These are phyloP conservation scores for Pelecanoides urinatrix DNA, from an alignment of 2,113 vertebrate genomes.

Conservation along the genomic window DNA sequence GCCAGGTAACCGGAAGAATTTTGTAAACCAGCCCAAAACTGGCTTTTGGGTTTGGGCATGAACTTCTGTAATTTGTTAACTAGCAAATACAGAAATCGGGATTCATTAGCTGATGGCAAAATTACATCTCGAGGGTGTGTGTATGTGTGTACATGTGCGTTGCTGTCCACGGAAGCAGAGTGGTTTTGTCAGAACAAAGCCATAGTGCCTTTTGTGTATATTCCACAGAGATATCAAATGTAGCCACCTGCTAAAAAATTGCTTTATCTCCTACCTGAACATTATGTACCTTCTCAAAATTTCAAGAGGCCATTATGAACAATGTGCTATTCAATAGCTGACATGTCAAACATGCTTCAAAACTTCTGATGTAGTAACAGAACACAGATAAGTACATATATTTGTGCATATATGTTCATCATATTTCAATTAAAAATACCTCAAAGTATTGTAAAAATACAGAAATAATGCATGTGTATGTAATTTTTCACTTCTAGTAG, in stretches of 20 bases:
- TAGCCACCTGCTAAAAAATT: neutral
- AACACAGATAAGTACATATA: neutral
- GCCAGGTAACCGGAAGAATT: neutral
- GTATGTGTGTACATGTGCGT: accelerated
- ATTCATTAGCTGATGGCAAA: neutral
- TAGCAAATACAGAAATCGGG: neutral
- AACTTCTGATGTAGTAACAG: neutral
- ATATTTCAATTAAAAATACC: neutral
- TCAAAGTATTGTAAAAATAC: neutral
- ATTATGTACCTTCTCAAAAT: neutral
- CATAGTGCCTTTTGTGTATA: neutral
- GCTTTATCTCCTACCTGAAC: neutral
- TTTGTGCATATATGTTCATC: neutral
- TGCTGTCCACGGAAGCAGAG: neutral
- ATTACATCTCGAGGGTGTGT: neutral
- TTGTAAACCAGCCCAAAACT: neutral
- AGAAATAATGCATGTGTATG: neutral
- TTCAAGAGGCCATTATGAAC: neutral
- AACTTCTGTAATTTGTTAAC: neutral
- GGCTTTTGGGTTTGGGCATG: neutral
- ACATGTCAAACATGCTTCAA: neutral
- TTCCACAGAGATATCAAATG: neutral
- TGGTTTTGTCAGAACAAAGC: neutral
- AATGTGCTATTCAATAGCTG: neutral
- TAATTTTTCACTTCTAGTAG: neutral